phyloP scores from a whole-genome alignment of 1,140 invertebrate genomes.

The Atta colombica region DNA sequence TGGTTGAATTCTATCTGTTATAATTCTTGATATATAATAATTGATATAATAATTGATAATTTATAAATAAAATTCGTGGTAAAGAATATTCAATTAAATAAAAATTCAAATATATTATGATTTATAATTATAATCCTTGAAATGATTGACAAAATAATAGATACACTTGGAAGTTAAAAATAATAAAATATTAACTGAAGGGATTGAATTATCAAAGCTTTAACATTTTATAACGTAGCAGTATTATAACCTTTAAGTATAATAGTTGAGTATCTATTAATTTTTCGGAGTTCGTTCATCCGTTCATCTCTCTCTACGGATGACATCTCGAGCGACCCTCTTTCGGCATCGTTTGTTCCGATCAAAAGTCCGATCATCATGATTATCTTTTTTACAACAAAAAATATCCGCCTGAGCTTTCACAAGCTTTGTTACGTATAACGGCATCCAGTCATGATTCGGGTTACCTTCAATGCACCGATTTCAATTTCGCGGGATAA shows the following conservation, averaged over 20 bases:
- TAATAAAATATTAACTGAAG: too few species aligned
- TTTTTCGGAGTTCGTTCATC: conserved; percentile 31
- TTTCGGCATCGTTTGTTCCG: conserved; percentile 17
- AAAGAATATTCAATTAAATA: too few species aligned
- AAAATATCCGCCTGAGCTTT: conserved; percentile 23
- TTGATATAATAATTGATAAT: too few species aligned
- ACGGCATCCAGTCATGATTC: conserved; percentile 32
- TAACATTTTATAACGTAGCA: not conserved
- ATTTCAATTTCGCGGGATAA: conserved; percentile 61
- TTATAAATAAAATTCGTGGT: too few species aligned
- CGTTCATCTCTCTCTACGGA: not conserved
- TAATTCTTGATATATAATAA: too few species aligned
- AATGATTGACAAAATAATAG: too few species aligned
- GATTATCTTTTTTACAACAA: conserved; percentile 56
- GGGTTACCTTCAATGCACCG: conserved; percentile 40
- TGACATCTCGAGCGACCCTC: conserved; percentile 6
- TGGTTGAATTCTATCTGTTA: too few species aligned
- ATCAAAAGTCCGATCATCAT: conserved; percentile 35
- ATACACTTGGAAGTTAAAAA: too few species aligned
- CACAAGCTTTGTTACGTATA: conserved; percentile 51
- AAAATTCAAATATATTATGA: too few species aligned
- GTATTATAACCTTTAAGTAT: not conserved
- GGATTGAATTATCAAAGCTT: too few species aligned
- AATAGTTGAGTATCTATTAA: conserved; percentile 9
- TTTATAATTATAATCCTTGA: too few species aligned